Evolutionary conservation across 2,888 invertebrate species (phyloP).

Genomic region (Pardosa pseudoannulata): DNA sequence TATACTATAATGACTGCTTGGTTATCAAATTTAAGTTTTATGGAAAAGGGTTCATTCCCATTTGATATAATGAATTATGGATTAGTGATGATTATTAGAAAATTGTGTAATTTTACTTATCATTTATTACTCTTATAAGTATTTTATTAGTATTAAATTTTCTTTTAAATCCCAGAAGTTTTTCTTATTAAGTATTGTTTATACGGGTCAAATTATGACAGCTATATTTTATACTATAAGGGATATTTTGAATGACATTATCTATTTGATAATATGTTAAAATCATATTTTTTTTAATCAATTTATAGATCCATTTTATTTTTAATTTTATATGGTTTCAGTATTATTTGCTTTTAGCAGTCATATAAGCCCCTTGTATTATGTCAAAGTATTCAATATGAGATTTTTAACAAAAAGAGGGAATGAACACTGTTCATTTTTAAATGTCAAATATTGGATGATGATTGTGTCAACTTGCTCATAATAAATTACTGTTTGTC

Average conservation of each 20-base stretch:
- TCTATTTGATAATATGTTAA: neutral
- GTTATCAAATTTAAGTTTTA: too few species aligned
- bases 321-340: constrained; percentile 34
- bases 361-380: neutral
- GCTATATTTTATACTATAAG: constrained; percentile 21
- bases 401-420: constrained; percentile 36
- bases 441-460: constrained; percentile 14
- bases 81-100: too few species aligned
- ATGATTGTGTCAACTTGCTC: constrained; percentile 50
- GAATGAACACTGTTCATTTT: constrained; percentile 30
- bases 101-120: too few species aligned
- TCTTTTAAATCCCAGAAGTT: too few species aligned
- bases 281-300: neutral
- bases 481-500: constrained; percentile 28
- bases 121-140: too few species aligned
- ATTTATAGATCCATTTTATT: constrained; percentile 13
- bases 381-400: constrained; percentile 52
- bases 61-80: too few species aligned
- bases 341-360: neutral
- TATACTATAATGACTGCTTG: too few species aligned
- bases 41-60: too few species aligned
- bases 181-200: neutral
- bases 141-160: too few species aligned
- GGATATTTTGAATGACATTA: neutral
- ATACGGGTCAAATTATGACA: constrained; percentile 26